A percentile compares a stretch with the other conserved stretches of the same genome.
Evolutionary conservation across 1,140 invertebrate species (phyloP).

Genomic region (Ectropis grisescens): DNA sequence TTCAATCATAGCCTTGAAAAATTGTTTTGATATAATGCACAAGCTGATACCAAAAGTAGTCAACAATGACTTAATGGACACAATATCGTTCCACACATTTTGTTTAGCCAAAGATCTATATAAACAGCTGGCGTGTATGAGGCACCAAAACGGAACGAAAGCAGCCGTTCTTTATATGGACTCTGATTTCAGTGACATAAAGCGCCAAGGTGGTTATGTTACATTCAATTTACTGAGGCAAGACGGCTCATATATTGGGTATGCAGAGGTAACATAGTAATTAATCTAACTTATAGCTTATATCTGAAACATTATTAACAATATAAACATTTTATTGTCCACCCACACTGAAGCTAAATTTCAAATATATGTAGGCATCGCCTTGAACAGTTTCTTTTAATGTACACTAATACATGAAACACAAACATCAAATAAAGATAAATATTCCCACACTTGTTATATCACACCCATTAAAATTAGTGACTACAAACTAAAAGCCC

Average conservation of each 20-base stretch:
- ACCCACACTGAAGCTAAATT: too few relatives aligned
- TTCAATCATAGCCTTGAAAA: conserved; percentile 83
- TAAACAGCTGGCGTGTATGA: conserved; percentile 72
- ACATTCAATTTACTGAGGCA: conserved; percentile 89
- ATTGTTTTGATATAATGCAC: conserved; percentile 83
- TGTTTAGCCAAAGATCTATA: conserved; percentile 82
- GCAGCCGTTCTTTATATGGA: conserved; percentile 83
- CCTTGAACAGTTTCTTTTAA: too few relatives aligned
- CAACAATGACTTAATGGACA: conserved; percentile 73
- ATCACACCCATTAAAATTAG: too few relatives aligned
- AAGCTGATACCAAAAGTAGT: conserved; percentile 64
- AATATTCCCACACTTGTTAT: too few relatives aligned
- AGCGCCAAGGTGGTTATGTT: conserved; percentile 86
- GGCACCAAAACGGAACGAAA: conserved; percentile 81
- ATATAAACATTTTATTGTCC: too few relatives aligned
- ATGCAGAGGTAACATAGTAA: conserved; percentile 78
- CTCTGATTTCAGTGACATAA: conserved; percentile 73
- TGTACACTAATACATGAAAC: too few relatives aligned
- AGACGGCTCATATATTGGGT: conserved; percentile 87
- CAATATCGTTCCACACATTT: conserved; percentile 83
- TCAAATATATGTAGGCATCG: too few relatives aligned
- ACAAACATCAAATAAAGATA: too few relatives aligned
- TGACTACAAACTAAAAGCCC: too few relatives aligned
- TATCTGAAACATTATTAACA: not conserved
- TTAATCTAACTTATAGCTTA: conserved; percentile 1